Percentiles rank a stretch among this genome's conserved stretches.
Conservation (phyloP, 2,113 vertebrate genomes). For the Canis aureus region DNA sequence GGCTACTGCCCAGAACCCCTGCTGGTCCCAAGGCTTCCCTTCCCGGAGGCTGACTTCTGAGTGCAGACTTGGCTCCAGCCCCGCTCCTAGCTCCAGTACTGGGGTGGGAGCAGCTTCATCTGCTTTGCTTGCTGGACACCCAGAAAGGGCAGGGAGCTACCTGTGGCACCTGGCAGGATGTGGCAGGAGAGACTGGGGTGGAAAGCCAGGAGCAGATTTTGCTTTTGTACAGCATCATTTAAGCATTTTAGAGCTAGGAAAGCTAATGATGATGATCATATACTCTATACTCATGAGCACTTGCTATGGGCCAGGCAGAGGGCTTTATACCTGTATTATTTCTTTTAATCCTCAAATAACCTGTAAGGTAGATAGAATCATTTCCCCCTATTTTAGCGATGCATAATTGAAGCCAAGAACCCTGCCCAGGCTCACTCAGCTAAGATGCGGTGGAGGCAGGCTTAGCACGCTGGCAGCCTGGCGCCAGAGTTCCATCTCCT, state of each 20-base stretch:
- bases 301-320: neutral
- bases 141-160: neutral
- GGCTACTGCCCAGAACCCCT: neutral
- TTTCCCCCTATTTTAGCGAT: neutral
- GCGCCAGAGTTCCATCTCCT: neutral
- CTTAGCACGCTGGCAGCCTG: neutral
- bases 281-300: neutral
- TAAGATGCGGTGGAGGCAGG: neutral
- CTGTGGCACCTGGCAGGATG: neutral
- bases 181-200: neutral
- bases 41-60: constrained; percentile 25
- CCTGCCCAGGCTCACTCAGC: neutral
- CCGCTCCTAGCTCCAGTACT: neutral
- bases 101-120: neutral
- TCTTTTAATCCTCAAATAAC: neutral
- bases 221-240: neutral
- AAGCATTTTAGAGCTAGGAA: neutral
- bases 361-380: neutral
- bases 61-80: constrained; percentile 17
- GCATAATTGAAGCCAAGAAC: neutral
- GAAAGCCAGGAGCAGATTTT: neutral
- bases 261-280: neutral
- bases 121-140: neutral
- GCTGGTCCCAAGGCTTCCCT: neutral
- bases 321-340: neutral